Evolutionary conservation across 2,113 vertebrate species (phyloP).

Genomic region (Cyanistes caeruleus): DNA sequence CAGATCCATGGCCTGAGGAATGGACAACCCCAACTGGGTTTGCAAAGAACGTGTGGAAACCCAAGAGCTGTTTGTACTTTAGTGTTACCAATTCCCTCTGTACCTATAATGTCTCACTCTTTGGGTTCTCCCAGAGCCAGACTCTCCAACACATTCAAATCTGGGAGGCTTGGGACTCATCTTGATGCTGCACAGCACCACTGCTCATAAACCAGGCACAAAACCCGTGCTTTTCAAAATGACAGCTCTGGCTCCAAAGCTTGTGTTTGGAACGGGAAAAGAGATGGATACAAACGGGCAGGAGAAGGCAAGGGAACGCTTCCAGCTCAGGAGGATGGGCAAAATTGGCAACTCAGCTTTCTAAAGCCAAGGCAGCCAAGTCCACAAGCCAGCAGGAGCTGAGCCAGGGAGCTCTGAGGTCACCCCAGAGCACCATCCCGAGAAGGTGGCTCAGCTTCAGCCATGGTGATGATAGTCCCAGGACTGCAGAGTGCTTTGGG

Average conservation of each 20-base stretch:
- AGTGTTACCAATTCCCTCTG: not conserved
- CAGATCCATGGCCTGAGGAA: not conserved
- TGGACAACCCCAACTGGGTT: not conserved
- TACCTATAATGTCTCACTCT: not conserved
- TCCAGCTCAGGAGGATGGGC: not conserved
- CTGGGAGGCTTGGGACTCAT: not conserved
- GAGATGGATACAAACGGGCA: not conserved
- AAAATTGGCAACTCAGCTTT: not conserved
- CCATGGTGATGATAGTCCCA: fast-evolving
- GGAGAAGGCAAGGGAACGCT: not conserved
- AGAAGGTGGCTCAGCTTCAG: not conserved
- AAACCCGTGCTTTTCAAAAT: not conserved
- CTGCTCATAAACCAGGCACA: not conserved
- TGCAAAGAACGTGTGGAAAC: not conserved
- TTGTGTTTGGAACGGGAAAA: not conserved
- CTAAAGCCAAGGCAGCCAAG: not conserved
- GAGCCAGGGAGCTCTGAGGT: not conserved
- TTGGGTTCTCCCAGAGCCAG: not conserved
- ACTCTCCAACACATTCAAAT: not conserved
- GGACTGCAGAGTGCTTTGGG: not conserved
- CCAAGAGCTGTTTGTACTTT: not conserved
- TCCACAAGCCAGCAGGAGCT: not conserved
- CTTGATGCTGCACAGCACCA: not conserved
- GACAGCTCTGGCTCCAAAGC: not conserved
- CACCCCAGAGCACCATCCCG: not conserved